phyloP scores from a whole-genome alignment of 1,140 invertebrate species.

The Aphidius ervi region DNA sequence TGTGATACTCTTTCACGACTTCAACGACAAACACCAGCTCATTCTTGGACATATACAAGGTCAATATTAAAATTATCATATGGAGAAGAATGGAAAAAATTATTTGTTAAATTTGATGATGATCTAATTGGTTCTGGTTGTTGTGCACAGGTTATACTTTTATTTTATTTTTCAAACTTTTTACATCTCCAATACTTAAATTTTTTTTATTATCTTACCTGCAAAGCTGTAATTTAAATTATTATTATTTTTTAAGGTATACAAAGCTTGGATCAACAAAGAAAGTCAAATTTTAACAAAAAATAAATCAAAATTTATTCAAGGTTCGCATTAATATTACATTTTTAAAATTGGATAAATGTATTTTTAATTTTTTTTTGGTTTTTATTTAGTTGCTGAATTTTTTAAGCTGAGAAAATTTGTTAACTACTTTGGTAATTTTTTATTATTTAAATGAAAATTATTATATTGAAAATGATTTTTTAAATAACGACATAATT shows the following conservation, averaged over 20 bases:
- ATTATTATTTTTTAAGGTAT: constrained; percentile 37
- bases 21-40: constrained; percentile 42
- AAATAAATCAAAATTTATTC: too few species aligned
- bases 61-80: constrained; percentile 38
- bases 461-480: too few species aligned
- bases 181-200: neutral
- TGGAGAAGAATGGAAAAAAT: constrained; percentile 39
- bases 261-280: constrained; percentile 48
- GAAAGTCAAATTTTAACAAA: constrained; percentile 3
- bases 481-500: too few species aligned
- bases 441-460: too few species aligned
- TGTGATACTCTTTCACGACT: constrained; percentile 47
- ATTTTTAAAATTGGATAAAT: too few species aligned
- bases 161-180: neutral
- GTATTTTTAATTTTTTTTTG: constrained; percentile 9
- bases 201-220: neutral
- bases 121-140: constrained; percentile 54
- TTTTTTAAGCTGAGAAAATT: constrained; percentile 10
- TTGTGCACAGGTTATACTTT: constrained; percentile 50
- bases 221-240: constrained; percentile 4
- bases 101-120: constrained; percentile 46
- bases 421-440: too few species aligned
- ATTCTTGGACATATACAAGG: constrained; percentile 47
- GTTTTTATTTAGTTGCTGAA: constrained; percentile 25
- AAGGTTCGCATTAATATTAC: too few species aligned